Evolutionary conservation across 2,113 vertebrate genomes (phyloP).

Genomic region (Rhinolophus ferrumequinum): DNA sequence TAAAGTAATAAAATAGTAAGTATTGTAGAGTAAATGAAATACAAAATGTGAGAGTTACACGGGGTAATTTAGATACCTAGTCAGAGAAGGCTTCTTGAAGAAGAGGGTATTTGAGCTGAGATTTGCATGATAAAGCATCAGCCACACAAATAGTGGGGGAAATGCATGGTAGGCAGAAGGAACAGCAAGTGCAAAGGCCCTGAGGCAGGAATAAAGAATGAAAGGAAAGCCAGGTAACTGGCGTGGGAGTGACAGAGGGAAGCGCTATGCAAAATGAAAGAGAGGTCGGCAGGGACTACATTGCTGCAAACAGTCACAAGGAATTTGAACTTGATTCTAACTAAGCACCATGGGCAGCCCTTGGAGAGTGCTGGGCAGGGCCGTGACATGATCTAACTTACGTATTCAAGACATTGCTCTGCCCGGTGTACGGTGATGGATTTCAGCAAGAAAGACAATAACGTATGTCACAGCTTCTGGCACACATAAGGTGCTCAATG

Average conservation of each 20-base stretch:
- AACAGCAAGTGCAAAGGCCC: not conserved
- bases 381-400: not conserved
- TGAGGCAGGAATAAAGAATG: not conserved
- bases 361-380: not conserved
- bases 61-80: no score
- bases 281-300: not conserved
- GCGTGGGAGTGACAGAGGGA: not conserved
- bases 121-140: not conserved
- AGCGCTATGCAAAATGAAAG: not conserved
- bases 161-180: not conserved
- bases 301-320: not conserved
- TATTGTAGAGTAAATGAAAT: not conserved
- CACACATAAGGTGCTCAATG: not conserved
- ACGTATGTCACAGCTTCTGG: not conserved
- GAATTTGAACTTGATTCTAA: not conserved
- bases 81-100: not conserved
- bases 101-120: not conserved
- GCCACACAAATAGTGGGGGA: not conserved
- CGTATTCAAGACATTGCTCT: fast-evolving
- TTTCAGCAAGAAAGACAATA: not conserved
- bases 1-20: not conserved
- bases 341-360: not conserved
- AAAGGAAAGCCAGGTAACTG: not conserved
- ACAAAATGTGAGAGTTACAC: not conserved
- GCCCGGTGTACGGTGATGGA: not conserved